Percentiles rank a stretch among this genome's conserved stretches.
phyloP scores from a whole-genome alignment of 1,140 invertebrate species.

The Forficula auricularia region DNA sequence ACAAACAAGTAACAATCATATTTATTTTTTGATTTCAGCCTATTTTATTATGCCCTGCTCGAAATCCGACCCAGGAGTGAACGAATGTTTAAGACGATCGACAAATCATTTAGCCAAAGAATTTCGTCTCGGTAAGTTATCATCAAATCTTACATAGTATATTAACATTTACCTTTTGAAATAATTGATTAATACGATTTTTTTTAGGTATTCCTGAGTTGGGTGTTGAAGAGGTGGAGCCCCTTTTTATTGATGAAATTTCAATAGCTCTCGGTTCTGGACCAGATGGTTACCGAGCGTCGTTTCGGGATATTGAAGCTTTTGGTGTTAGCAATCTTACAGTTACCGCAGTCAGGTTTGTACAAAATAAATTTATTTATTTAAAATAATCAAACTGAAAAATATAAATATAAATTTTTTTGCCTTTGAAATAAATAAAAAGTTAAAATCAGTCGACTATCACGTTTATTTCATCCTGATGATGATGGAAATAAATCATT shows the following conservation, averaged over 20 bases:
- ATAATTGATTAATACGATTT: constrained; percentile 10
- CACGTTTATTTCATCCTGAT: too few relatives aligned
- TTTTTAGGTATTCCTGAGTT: constrained; percentile 41
- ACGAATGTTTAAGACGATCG: constrained; percentile 47
- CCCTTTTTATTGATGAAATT: constrained; percentile 58
- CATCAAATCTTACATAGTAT: constrained; percentile 3
- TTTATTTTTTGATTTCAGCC: constrained; percentile 20
- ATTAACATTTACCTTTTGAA: neutral
- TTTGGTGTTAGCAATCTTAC: constrained; percentile 58
- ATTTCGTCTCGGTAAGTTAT: constrained; percentile 33
- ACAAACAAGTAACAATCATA: too few relatives aligned
- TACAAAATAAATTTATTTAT: too few relatives aligned
- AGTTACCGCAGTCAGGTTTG: constrained; percentile 52
- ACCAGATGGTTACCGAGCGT: constrained; percentile 56
- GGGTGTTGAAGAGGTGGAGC: constrained; percentile 41
- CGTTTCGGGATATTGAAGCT: constrained; percentile 57
- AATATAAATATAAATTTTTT: too few relatives aligned
- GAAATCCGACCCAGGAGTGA: constrained; percentile 43
- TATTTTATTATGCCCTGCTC: constrained; percentile 51
- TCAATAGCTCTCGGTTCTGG: constrained; percentile 56
- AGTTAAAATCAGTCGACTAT: too few relatives aligned
- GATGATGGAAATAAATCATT: too few relatives aligned
- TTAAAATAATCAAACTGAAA: too few relatives aligned
- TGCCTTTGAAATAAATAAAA: too few relatives aligned
- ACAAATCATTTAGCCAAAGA: constrained; percentile 50